These are phyloP conservation scores for Uloborus plumipes DNA, from an alignment of 2,888 invertebrate genomes.

Conservation along the genomic window DNA sequence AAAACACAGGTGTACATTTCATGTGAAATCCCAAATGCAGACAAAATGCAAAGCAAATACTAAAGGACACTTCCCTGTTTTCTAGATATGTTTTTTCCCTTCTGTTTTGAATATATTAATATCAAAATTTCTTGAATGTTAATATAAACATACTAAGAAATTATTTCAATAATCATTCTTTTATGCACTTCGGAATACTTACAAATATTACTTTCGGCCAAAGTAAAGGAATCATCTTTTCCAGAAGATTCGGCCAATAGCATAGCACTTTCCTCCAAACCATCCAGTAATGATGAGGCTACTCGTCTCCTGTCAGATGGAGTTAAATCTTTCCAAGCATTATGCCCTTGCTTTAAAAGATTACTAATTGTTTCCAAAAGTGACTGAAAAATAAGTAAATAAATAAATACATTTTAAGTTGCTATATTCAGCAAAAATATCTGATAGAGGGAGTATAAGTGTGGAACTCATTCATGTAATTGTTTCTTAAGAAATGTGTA, in stretches of 20 bases:
- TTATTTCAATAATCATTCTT: not conserved
- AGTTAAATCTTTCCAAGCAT: conserved; percentile 70
- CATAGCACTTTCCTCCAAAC: conserved; percentile 71
- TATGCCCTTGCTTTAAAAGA: conserved; percentile 69
- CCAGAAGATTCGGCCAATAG: conserved; percentile 68
- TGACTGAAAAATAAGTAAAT: conserved; percentile 66
- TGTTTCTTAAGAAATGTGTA: too few species aligned
- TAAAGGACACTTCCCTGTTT: too few species aligned
- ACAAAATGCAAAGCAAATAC: too few species aligned
- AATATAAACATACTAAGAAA: not conserved
- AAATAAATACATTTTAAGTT: too few species aligned
- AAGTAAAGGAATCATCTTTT: conserved; percentile 65
- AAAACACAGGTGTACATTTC: too few species aligned
- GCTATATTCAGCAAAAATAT: not conserved
- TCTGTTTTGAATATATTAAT: not conserved
- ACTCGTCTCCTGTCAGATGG: conserved; percentile 68
- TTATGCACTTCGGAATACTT: conserved; percentile 32
- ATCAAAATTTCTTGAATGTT: not conserved
- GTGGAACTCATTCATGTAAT: too few species aligned
- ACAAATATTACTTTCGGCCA: conserved; percentile 66
- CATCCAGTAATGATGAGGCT: conserved; percentile 69
- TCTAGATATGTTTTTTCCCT: too few species aligned
- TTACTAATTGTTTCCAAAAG: conserved; percentile 71
- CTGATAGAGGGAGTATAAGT: too few species aligned
- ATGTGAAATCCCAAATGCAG: too few species aligned